Evolutionary conservation across 2,888 invertebrate species (phyloP), one percentile per base, ranked within the genome.

Genomic region (Agrotis segetum): DNA sequence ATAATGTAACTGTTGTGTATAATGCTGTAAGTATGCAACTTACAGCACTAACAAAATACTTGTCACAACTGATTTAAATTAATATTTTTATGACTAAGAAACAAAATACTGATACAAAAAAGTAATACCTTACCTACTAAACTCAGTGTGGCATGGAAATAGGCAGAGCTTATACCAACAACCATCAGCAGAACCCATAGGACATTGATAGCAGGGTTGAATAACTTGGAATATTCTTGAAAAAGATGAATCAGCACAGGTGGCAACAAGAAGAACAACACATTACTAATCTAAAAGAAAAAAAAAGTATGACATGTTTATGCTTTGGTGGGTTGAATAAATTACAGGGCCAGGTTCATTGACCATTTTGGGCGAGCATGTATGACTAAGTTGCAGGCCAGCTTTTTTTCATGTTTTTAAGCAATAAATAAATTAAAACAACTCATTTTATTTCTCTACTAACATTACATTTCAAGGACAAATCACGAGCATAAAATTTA

Each of bases 81-180:
- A 9, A 11, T 40, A 11, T 7, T 24, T 53, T 49, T 40, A 53
- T n/a, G 2, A 29, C 16, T 46, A 24, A 1, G 6, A 9, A 49
- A 58, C 1, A 56, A 17, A 52, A 55, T 16, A 40, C 16, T 14
- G 44, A 47, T 14, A 34, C 3, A 29, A n/a, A 89, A 87, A 77
- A 61, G 81, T 68, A 68, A 58, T 66, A 44, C 13, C 40, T 65
- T 91, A 97, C 97, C 97, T 82, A 98, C 97, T 86, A 98, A 96
- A 87, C 98, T 98, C 47, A 98, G 95, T 3, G 98, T 98, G 9
- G 98, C 98, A 93, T 98, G 98, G 89, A 98, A 98, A 91, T 98
- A 98, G 77, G 98, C 98, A 47, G 98, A 98, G 85, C 98, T 97
- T 1, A 98, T 89, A 9, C 98, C 98, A 64, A 98, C 98, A 52